phyloP scores from a whole-genome alignment of 1,140 invertebrate genomes.

The Proales similis region DNA sequence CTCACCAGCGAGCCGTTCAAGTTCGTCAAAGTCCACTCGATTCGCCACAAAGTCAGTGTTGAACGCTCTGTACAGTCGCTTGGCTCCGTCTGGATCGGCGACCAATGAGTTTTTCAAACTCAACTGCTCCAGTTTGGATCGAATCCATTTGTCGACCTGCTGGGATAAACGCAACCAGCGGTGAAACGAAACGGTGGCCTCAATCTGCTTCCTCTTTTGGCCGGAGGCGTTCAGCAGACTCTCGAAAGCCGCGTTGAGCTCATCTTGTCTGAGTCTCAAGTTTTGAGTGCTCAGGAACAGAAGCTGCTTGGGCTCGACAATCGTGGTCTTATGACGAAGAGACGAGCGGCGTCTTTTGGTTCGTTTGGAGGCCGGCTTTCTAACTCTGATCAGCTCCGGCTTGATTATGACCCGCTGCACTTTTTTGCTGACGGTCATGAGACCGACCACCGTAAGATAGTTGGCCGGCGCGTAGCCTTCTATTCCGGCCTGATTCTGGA shows the following conservation, averaged over 20 bases:
- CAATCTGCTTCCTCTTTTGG: conserved; percentile 44
- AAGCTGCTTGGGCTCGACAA: conserved; percentile 41
- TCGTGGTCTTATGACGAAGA: conserved; percentile 12
- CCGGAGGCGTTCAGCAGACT: conserved; percentile 71
- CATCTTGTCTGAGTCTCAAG: conserved; percentile 71
- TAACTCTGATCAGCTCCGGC: not conserved
- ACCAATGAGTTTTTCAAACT: conserved; percentile 67
- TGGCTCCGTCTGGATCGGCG: conserved; percentile 84
- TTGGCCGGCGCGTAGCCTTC: conserved; percentile 96
- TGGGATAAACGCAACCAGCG: conserved; percentile 94
- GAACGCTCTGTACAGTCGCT: conserved; percentile 71
- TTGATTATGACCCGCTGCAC: conserved; percentile 41
- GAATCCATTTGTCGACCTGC: conserved; percentile 94
- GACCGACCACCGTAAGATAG: conserved; percentile 86
- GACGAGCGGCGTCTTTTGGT: not conserved
- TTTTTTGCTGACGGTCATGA: conserved; percentile 46
- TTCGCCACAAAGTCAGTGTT: conserved; percentile 87
- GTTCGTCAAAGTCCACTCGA: conserved; percentile 75
- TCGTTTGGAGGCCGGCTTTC: not conserved
- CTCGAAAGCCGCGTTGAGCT: conserved; percentile 70
- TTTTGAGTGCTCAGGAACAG: conserved; percentile 63
- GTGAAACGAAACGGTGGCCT: conserved; percentile 84
- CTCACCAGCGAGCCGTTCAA: conserved; percentile 77
- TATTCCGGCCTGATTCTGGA: conserved; percentile 76
- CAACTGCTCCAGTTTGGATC: conserved; percentile 79